A percentile compares a stretch with the other conserved stretches of the same genome.
phyloP scores from a whole-genome alignment of 1,140 invertebrate species.

The Plectus sambesii region DNA sequence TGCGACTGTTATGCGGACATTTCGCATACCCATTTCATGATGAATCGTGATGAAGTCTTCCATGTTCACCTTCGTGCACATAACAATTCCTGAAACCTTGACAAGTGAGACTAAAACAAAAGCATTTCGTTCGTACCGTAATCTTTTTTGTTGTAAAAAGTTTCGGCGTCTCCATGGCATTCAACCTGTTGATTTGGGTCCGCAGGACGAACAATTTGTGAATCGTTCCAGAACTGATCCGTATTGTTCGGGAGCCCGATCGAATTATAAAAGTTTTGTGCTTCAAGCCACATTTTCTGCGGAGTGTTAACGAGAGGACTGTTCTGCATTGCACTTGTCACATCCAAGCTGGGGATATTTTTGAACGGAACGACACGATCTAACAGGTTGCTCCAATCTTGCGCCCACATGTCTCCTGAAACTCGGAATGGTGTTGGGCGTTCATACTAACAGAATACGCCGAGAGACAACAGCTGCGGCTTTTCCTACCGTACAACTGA shows the following conservation, averaged over 20 bases:
- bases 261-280: slow-evolving; percentile 74
- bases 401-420: no score
- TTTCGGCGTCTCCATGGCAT: no score
- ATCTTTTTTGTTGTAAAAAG: slow-evolving; percentile 53
- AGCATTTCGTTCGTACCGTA: slow-evolving; percentile 74
- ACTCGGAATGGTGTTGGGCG: no score
- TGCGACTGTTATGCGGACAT: no score
- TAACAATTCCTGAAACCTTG: slow-evolving; percentile 82
- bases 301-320: slow-evolving; percentile 61
- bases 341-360: slow-evolving; percentile 59
- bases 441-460: no score
- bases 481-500: no score
- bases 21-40: slow-evolving; percentile 81
- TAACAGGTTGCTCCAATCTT: slow-evolving; percentile 38
- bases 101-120: slow-evolving; percentile 75
- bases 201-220: no score
- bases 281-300: slow-evolving; percentile 63
- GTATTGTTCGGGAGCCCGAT: slow-evolving; percentile 72
- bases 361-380: slow-evolving; percentile 48
- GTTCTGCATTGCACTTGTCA: slow-evolving; percentile 60
- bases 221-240: slow-evolving; percentile 51
- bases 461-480: no score
- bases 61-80: slow-evolving; percentile 65
- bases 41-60: slow-evolving; percentile 66
- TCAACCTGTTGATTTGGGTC: no score